These are phyloP conservation scores for Microplitis deprimator DNA, from an alignment of 2,888 invertebrate species.

Conservation along the genomic window DNA sequence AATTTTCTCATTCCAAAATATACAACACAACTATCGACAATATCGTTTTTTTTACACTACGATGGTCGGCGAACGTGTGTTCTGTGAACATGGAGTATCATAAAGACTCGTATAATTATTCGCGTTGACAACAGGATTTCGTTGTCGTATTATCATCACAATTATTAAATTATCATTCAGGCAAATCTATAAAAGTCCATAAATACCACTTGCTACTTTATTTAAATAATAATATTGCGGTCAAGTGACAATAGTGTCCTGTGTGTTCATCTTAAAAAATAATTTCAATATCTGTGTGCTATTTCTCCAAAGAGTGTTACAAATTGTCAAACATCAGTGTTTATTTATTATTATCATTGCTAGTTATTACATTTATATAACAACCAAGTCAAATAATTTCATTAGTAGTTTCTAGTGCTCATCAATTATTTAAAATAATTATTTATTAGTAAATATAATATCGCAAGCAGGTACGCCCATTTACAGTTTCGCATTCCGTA, in stretches of 20 bases:
- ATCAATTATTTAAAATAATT: not conserved
- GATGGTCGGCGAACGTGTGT: slow-evolving; percentile 65
- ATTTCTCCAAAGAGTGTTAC: slow-evolving; percentile 27
- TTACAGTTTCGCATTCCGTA: slow-evolving; percentile 37
- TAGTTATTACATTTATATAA: not conserved
- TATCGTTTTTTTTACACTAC: slow-evolving; percentile 56
- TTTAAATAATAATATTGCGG: not conserved
- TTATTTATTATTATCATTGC: not conserved
- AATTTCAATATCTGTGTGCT: slow-evolving; percentile 21
- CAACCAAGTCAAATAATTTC: not conserved
- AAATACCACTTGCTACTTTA: not conserved
- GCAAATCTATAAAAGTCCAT: not conserved
- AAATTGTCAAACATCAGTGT: slow-evolving; percentile 1
- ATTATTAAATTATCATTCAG: not conserved
- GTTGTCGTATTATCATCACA: slow-evolving; percentile 2
- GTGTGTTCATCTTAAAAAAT: not conserved
- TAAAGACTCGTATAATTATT: slow-evolving; percentile 54
- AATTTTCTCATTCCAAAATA: slow-evolving; percentile 10
- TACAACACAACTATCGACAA: slow-evolving; percentile 25
- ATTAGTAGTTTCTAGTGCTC: not conserved
- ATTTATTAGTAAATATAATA: not conserved
- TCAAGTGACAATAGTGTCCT: not conserved
- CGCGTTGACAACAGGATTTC: slow-evolving; percentile 51
- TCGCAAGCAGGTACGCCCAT: slow-evolving; percentile 53
- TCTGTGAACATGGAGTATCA: slow-evolving; percentile 59